Percentiles rank a stretch among this genome's conserved stretches.
phyloP scores from a whole-genome alignment of 53 echinoderm and acorn worm species.

The Patiria pectinifera region DNA sequence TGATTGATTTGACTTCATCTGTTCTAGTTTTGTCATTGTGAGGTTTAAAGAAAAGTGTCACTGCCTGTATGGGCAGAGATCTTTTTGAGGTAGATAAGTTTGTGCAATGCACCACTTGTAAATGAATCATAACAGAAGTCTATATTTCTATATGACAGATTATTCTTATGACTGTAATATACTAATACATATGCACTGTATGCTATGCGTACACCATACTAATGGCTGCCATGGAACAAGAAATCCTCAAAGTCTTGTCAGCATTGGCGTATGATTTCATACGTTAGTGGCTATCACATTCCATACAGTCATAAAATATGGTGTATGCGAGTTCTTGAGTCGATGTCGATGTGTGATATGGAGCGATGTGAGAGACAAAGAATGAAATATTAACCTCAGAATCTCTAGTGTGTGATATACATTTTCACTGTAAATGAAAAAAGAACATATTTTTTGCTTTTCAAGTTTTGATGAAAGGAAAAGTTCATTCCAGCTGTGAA shows the following conservation, averaged over 20 bases:
- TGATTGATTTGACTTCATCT: too few relatives aligned
- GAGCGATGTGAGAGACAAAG: not conserved
- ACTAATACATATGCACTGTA: not conserved
- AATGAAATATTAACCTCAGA: not conserved
- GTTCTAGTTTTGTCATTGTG: not conserved
- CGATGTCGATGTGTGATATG: not conserved
- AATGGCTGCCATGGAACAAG: not conserved
- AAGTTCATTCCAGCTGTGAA: not conserved
- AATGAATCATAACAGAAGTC: slow-evolving; percentile 27
- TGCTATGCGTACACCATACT: not conserved
- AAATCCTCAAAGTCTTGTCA: too few relatives aligned
- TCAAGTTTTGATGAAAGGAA: not conserved
- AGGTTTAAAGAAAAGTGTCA: not conserved
- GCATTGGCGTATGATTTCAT: too few relatives aligned
- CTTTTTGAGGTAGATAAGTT: not conserved
- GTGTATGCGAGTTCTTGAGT: not conserved
- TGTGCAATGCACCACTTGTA: slow-evolving; percentile 58
- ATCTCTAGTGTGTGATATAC: not conserved
- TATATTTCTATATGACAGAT: slow-evolving; percentile 32
- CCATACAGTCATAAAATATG: too few relatives aligned
- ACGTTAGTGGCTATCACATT: too few relatives aligned
- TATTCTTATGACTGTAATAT: not conserved
- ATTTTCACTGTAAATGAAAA: slow-evolving; percentile 8
- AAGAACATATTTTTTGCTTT: not conserved
- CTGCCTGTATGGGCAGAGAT: not conserved